phyloP scores from a whole-genome alignment of 2,797 vertebrate species.

The Clarias fuscus region DNA sequence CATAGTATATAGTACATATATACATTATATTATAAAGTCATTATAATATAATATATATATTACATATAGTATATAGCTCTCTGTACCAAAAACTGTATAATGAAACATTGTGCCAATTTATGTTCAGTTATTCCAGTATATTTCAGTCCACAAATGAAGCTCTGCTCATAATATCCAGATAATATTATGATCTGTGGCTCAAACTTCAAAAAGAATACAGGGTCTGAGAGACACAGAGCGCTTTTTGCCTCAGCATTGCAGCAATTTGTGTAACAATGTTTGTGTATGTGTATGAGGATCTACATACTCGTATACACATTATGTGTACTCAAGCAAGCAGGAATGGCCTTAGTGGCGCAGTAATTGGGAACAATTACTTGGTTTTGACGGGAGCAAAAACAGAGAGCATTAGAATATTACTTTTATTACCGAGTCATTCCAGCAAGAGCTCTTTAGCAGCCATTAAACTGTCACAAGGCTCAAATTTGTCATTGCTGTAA shows the following conservation, averaged over 20 bases:
- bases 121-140: neutral
- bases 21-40: too few species aligned
- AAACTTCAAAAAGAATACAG: neutral
- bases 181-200: slow-evolving; percentile 24
- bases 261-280: slow-evolving; percentile 6
- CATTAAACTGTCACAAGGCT: slow-evolving; percentile 87
- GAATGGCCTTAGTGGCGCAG: slow-evolving; percentile 67
- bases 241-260: slow-evolving; percentile 17
- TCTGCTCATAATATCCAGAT: neutral
- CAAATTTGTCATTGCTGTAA: slow-evolving; percentile 88
- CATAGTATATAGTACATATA: too few species aligned
- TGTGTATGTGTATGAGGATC: slow-evolving; percentile 26
- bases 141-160: neutral
- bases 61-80: too few species aligned
- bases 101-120: neutral
- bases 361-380: slow-evolving; percentile 84
- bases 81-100: slow-evolving; percentile 1
- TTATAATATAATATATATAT: too few species aligned
- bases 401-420: slow-evolving; percentile 83
- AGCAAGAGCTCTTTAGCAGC: slow-evolving; percentile 89
- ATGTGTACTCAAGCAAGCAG: slow-evolving; percentile 20
- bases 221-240: neutral
- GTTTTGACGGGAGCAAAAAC: slow-evolving; percentile 84
- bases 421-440: slow-evolving; percentile 86
- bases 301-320: slow-evolving; percentile 23